These are phyloP conservation scores for Enteromius treurensis DNA, from an alignment of 2,797 vertebrate genomes.

Conservation along the genomic window DNA sequence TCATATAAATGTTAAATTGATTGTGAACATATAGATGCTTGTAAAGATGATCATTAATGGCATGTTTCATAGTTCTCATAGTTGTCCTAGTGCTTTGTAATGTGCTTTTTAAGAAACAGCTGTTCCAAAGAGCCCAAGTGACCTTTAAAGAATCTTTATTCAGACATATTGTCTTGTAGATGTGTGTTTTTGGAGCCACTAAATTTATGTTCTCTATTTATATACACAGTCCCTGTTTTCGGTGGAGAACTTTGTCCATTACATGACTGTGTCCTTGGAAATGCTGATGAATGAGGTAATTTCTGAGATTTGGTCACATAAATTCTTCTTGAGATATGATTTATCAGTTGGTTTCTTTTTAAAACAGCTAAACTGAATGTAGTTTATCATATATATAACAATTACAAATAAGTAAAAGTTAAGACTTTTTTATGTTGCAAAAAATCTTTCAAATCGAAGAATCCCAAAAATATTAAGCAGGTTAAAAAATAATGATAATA, in stretches of 20 bases:
- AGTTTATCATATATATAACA: not conserved
- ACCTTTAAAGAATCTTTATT: conserved; percentile 16
- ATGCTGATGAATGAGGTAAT: conserved; percentile 83
- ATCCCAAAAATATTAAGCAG: not conserved
- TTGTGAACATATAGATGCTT: conserved; percentile 11
- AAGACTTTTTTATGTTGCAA: not conserved
- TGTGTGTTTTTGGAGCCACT: conserved; percentile 9
- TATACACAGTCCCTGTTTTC: conserved; percentile 75
- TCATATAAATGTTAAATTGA: conserved; percentile 8
- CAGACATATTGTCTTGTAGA: not conserved
- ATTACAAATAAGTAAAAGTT: not conserved
- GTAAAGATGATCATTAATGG: not conserved
- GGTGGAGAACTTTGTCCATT: conserved; percentile 80
- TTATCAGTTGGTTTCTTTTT: not conserved
- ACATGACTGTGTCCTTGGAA: conserved; percentile 80
- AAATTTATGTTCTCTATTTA: conserved; percentile 34
- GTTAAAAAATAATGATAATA: not conserved
- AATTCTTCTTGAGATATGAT: not conserved
- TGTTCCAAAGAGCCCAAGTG: not conserved
- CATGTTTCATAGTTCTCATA: conserved; percentile 13
- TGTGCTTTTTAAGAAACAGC: conserved; percentile 1
- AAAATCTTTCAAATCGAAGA: not conserved
- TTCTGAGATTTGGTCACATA: not conserved
- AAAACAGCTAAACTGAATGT: not conserved
- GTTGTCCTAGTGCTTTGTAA: not conserved